Evolutionary conservation across 2,113 vertebrate species (phyloP), one percentile per base, ranked within the genome.

Genomic region (Carlito syrichta): DNA sequence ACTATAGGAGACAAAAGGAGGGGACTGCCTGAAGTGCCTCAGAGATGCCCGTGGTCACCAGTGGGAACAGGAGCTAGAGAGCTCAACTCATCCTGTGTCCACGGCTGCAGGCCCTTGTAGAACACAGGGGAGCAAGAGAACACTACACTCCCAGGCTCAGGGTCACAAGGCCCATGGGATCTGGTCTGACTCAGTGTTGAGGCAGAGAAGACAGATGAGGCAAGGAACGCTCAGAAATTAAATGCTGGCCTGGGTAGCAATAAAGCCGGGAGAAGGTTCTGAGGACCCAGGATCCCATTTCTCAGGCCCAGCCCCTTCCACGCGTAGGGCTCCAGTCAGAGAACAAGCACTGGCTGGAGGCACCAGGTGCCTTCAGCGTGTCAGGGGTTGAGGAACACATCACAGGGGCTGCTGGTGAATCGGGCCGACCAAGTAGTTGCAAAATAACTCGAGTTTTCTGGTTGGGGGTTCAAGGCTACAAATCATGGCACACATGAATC

Each of bases 11-110:
- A 66, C 7, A 35, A 23, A 60, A 76, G 74, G 54, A 43, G 77
- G 63, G 73, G 8, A n/a, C 76, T 56, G 56, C 62, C 32, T 0
- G 2, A n/a, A 14, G 48, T 52, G 14, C 48, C 68, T 63, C 27
- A 20, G 27, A 76, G 32, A 76, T 2, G 16, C 25, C 62, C 0
- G 0, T 3, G n/a, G 54, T 22, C 52, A 35, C 5, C 0, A 0
- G 54, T 9, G n/a, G 20, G 38, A 78, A 66, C 7, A 3, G 74
- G 48, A 43, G 48, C 20, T 8, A 23, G 56, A 38, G 16, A 2
- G 38, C 32, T 38, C 79, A 74, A 7, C 3, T n/a, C 30, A 6
- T 27, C 88, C 45, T 0, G 0, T 0, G 4, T 17, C 52, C 87
- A 27, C 0, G 1, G 43, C 60, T 68, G 32, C 7, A 5, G 23